Base-by-base conservation (phyloP, 2,113 vertebrate genomes). In the Fregata magnificens region DNA sequence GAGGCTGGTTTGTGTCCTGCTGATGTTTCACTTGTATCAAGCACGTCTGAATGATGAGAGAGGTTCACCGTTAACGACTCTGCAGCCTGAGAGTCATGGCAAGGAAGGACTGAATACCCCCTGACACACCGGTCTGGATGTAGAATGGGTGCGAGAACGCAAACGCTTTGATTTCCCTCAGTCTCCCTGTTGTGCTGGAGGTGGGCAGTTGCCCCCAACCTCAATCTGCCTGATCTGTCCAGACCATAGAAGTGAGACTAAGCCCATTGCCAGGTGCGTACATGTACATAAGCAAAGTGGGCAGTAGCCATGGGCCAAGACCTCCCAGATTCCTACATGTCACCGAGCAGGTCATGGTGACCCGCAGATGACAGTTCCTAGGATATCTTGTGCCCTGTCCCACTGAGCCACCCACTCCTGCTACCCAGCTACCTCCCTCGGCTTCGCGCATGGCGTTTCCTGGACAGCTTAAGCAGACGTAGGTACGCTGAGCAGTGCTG, bases 401-500 rank as follows among this genome's bases (percentile, higher is more conserved):
- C 36, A 8, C 73, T 13, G 3, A 85, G 38, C 92, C 96, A 69
- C 87, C 82, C 79, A n/a, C 74, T 90, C 52, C 49, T 3, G 2
- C 73, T 58, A 9, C 59, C 53, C 63, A n/a, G 55, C 55, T 17
- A 0, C 44, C 11, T 79, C 74, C 38, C 52, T 31, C 5, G 1
- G 69, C 80, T 53, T 28, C 1, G 0, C 16, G 3, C 19, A 4
- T 1, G 7, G 40, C 12, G 0, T 63, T 78, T 84, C 26, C 69
- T 11, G 6, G 13, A 70, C 0, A 0, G 29, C 59, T 47, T 2
- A 2, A 52, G 88, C 42, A 26, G 3, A 14, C 0, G 0, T 7
- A 7, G 71, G 45, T 49, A 7, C 1, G 0, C 56, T 11, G 58
- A 52, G 0, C 10, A 6, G 63, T 6, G 53, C 82, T 65, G 26